Base-by-base conservation (phyloP, 2,113 vertebrate species). In the Puntigrus tetrazona region DNA sequence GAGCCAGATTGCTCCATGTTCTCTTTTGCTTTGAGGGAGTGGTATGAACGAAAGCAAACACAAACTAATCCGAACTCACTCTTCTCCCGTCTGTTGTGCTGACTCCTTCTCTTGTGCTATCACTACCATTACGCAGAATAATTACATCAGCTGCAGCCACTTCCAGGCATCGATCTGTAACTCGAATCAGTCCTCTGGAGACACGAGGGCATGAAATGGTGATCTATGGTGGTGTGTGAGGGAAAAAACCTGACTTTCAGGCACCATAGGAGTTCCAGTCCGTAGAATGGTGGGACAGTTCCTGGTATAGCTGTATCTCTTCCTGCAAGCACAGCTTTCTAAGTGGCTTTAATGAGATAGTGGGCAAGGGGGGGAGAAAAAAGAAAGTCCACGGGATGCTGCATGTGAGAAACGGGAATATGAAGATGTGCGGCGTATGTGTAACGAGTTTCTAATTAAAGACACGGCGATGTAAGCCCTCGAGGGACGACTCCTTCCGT, bases 401-500 rank as follows among this genome's bases (percentile, higher is more conserved):
- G 67, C 80, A 34, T 45, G 63, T 81, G 88, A 92, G 91, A 90
- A 88, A 92, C 87, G 76, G 90, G 89, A 88, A 92, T 85, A 85
- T 86, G 87, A 78, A 85, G 84, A 90, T 84, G 81, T 25, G 79
- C 73, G 84, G 90, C 78, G 86, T 87, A 50, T 16, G 65, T 72
- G 82, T 89, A 88, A 86, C 89, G 88, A 80, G 87, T 90, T 91
- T 88, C 89, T 90, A 91, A 89, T 91, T 90, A 90, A 90, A 91
- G 90, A 88, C 86, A 78, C 84, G 87, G 83, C 86, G 89, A 90
- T 91, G 86, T 93, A 90, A 92, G 87, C 88, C 52, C 94, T 85
- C 89, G 88, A 70, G 94, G 94, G 95, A 95, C 94, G 86, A 87
- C 89, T 93, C 92, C 92, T 90, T 90, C 88, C 93, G 93, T 95